Conservation (phyloP, 1,140 invertebrate genomes). For the Harpegnathos saltator region DNA sequence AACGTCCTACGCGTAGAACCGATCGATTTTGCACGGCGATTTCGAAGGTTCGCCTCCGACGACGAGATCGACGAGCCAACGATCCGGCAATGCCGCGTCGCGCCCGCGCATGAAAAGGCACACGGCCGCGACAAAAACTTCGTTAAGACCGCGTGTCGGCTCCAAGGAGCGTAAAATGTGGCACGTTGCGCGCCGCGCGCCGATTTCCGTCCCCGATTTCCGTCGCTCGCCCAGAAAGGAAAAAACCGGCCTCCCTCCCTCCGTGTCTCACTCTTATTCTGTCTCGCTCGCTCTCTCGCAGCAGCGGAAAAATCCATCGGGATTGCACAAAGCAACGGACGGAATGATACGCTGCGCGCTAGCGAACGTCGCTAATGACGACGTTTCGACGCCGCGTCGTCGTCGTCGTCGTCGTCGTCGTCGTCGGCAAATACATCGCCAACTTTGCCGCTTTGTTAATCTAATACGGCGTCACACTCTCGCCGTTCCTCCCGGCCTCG, state of each 20-base stretch:
- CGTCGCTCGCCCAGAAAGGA: neutral
- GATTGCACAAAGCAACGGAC: neutral
- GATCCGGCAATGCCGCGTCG: slow-evolving; percentile 52
- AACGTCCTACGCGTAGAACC: slow-evolving; percentile 39
- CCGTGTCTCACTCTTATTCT: too few species aligned
- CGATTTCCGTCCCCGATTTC: slow-evolving; percentile 59
- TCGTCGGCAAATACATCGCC: slow-evolving; percentile 25
- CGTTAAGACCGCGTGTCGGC: slow-evolving; percentile 50
- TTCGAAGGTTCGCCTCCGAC: slow-evolving; percentile 25
- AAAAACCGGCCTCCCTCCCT: too few species aligned
- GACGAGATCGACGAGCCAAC: slow-evolving; percentile 48
- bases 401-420: too few species aligned
- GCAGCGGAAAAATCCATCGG: too few species aligned
- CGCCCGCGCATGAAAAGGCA: slow-evolving; percentile 50
- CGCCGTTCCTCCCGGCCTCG: neutral
- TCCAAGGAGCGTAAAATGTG: slow-evolving; percentile 64
- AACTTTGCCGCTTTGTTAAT: slow-evolving; percentile 41
- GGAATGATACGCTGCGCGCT: neutral
- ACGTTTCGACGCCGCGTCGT: neutral
- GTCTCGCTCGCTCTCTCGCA: too few species aligned
- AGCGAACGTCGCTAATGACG: neutral
- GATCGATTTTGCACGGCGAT: slow-evolving; percentile 27
- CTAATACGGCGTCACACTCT: slow-evolving; percentile 27
- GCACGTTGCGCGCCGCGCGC: slow-evolving; percentile 34
- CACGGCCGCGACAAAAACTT: slow-evolving; percentile 29